Percentiles rank a stretch among this genome's conserved stretches.
Conservation (phyloP, 2,113 vertebrate genomes). For the Hyperopisus bebe region DNA sequence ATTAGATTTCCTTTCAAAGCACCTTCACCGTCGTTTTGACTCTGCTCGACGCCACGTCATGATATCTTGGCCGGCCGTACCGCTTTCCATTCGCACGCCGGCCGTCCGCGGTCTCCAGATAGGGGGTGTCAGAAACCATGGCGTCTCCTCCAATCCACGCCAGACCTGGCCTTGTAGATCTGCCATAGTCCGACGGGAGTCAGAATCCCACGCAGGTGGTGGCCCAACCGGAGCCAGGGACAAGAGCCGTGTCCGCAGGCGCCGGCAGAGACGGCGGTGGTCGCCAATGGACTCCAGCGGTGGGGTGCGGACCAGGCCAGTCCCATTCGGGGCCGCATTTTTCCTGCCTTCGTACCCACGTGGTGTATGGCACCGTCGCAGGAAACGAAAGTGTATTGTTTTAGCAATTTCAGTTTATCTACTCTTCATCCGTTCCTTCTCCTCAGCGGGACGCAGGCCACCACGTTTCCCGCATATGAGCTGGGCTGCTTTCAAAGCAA, state of each 20-base stretch:
- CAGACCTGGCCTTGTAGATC: slow-evolving; percentile 24
- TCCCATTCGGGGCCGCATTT: neutral
- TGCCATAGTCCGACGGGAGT: slow-evolving; percentile 12
- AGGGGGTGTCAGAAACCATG: slow-evolving; percentile 13
- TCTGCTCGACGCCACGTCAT: neutral
- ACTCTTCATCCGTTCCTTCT: neutral
- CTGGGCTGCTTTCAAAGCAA: neutral
- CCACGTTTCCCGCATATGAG: neutral
- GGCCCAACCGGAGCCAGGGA: neutral
- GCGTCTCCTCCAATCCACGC: slow-evolving; percentile 35
- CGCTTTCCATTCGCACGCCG: neutral
- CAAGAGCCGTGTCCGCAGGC: neutral
- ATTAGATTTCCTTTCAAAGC: slow-evolving; percentile 35
- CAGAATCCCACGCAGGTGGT: neutral
- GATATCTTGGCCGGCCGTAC: neutral
- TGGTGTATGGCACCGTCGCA: neutral
- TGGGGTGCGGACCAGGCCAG: neutral
- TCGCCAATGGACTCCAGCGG: neutral
- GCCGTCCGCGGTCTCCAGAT: slow-evolving; percentile 19
- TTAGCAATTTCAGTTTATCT: neutral
- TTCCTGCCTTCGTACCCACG: neutral
- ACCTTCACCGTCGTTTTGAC: slow-evolving; percentile 16
- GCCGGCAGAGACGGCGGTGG: neutral
- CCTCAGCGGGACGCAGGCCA: neutral
- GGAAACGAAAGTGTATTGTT: neutral